Conservation (phyloP, 2,797 vertebrate species). For the Falco novaeseelandiae region DNA sequence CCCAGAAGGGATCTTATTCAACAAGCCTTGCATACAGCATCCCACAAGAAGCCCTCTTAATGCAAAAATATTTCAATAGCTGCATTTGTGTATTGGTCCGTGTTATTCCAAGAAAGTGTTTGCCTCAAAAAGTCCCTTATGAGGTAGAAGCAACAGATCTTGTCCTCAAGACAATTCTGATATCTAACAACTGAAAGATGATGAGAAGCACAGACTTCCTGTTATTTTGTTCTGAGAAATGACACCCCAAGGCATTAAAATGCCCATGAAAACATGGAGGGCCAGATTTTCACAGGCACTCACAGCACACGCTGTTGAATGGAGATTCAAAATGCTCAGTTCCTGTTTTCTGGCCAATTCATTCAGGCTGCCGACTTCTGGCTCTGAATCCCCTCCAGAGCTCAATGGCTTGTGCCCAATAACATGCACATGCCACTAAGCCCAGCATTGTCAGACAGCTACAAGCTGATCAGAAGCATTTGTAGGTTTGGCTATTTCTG, state of each 20-base stretch:
- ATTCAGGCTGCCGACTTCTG: background rate
- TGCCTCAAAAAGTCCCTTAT: background rate
- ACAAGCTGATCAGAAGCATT: slow-evolving; percentile 16
- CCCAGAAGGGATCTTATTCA: slow-evolving; percentile 51
- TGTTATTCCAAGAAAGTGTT: slow-evolving; percentile 1
- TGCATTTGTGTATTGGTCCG: background rate
- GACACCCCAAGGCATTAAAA: slow-evolving; percentile 30
- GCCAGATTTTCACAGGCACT: slow-evolving; percentile 5
- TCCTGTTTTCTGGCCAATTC: slow-evolving; percentile 2
- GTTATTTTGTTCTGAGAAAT: background rate
- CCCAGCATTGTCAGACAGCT: background rate
- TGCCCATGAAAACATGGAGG: background rate
- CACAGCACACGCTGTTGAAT: background rate
- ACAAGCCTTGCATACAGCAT: background rate
- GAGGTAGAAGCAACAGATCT: slow-evolving; percentile 32
- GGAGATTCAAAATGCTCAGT: background rate
- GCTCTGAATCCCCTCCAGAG: background rate
- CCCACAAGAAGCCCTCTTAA: background rate
- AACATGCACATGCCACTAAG: background rate
- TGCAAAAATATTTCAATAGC: background rate
- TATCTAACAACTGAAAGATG: background rate
- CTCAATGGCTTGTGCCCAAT: background rate
- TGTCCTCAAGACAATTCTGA: background rate
- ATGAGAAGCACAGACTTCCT: slow-evolving; percentile 38
- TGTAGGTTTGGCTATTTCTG: slow-evolving; percentile 23